These are phyloP conservation scores for Trogon surrucura DNA, from an alignment of 2,113 vertebrate genomes.

Conservation along the genomic window DNA sequence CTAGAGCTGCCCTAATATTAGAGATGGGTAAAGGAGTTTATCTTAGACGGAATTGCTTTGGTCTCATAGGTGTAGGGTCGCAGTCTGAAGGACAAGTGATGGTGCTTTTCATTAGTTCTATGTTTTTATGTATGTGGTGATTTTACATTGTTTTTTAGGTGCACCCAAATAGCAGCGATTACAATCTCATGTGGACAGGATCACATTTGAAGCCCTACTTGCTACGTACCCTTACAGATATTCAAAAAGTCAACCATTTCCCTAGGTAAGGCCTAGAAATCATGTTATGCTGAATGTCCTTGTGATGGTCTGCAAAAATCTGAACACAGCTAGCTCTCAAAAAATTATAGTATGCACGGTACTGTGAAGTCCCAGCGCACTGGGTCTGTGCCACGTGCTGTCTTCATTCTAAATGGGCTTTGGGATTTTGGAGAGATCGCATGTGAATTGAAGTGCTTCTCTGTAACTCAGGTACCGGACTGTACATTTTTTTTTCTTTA, in stretches of 20 bases:
- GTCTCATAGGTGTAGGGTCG: neutral
- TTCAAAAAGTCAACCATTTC: conserved; percentile 98
- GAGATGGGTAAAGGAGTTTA: neutral
- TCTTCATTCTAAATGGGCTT: neutral
- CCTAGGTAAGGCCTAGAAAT: conserved; percentile 81
- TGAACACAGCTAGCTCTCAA: neutral
- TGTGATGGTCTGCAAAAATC: neutral
- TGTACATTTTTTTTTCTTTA: neutral
- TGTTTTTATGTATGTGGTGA: neutral
- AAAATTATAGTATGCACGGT: neutral
- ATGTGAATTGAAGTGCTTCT: neutral
- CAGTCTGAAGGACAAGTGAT: neutral
- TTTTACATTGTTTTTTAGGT: conserved; percentile 76
- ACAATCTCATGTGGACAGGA: conserved; percentile 99
- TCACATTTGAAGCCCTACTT: conserved; percentile 94
- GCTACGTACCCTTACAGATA: conserved; percentile 89
- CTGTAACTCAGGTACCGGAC: neutral
- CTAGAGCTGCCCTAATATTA: neutral
- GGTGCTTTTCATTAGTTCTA: neutral
- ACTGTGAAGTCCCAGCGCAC: neutral
- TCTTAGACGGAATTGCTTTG: neutral
- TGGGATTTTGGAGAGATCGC: neutral
- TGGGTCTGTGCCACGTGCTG: neutral
- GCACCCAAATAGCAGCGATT: conserved; percentile 91
- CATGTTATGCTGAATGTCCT: neutral